phyloP scores from a whole-genome alignment of 2,888 invertebrate species.

The Sclerodermus sp. region DNA sequence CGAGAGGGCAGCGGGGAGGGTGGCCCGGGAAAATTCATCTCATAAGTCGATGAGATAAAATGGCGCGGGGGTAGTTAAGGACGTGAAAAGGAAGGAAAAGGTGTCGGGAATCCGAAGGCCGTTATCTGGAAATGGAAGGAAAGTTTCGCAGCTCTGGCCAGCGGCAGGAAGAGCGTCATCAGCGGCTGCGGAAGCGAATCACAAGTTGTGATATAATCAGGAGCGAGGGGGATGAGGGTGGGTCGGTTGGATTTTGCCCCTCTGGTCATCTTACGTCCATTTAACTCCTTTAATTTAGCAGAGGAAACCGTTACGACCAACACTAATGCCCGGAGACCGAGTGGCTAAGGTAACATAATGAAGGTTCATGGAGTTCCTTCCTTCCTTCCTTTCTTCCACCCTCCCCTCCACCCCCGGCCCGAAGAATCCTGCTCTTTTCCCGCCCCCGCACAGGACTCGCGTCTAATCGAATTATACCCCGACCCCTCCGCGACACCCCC shows the following conservation, averaged over 20 bases:
- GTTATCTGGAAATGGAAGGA: neutral
- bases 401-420: conserved; percentile 27
- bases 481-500: conserved; percentile 21
- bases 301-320: conserved; percentile 48
- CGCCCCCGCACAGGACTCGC: conserved; percentile 39
- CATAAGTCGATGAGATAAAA: too few relatives aligned
- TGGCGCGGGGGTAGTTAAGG: too few relatives aligned
- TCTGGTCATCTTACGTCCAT: conserved; percentile 47
- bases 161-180: neutral
- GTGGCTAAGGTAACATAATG: conserved; percentile 51
- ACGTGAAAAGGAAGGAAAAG: too few relatives aligned
- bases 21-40: too few relatives aligned
- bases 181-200: conserved; percentile 14
- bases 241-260: conserved; percentile 18
- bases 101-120: neutral
- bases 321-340: conserved; percentile 47
- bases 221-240: conserved; percentile 17
- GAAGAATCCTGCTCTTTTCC: conserved; percentile 36
- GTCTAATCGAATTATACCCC: conserved; percentile 54
- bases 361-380: conserved; percentile 50
- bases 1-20: too few relatives aligned
- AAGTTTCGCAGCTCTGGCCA: conserved; percentile 5
- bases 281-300: conserved; percentile 52
- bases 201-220: conserved; percentile 43
- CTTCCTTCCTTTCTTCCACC: conserved; percentile 26